Evolutionary conservation across 64 coral and sea anemone species (phyloP).

Genomic region (Platygyra sinensis): DNA sequence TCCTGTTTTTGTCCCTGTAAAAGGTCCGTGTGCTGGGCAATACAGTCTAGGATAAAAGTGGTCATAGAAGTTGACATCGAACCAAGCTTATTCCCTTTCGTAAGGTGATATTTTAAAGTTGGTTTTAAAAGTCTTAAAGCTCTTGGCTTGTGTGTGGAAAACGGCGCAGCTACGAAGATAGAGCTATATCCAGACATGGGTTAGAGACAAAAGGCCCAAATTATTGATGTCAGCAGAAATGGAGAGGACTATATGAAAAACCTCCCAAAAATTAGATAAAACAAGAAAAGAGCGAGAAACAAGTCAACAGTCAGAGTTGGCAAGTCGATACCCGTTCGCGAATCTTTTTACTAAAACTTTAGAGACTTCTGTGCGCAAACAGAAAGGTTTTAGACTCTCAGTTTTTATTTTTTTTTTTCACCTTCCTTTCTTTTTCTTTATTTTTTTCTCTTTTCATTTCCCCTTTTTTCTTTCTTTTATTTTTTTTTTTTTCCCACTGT

Average conservation of each 20-base stretch:
- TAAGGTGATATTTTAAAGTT: constrained; percentile 20
- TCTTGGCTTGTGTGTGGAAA: background rate
- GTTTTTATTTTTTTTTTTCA: background rate
- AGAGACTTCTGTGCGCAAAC: constrained; percentile 19
- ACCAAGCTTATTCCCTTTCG: constrained; percentile 23
- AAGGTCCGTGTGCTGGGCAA: background rate
- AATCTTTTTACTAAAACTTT: constrained; percentile 17
- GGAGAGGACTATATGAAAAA: background rate
- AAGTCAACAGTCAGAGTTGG: background rate
- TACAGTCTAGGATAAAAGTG: background rate
- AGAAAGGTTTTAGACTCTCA: constrained; percentile 45
- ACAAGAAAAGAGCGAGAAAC: constrained; percentile 8
- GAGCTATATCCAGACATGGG: constrained; percentile 39
- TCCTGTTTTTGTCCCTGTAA: constrained; percentile 43
- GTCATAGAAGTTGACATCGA: constrained; percentile 76
- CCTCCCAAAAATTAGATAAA: constrained; percentile 15
- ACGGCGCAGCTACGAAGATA: background rate
- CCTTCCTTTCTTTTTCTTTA: too few species aligned
- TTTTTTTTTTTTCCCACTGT: too few species aligned
- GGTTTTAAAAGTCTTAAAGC: background rate
- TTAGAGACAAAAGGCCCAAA: constrained; percentile 17
- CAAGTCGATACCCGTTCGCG: background rate
- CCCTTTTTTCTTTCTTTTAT: too few species aligned
- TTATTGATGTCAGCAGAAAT: background rate
- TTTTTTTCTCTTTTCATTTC: too few species aligned